These are phyloP conservation scores for Chelidonichthys spinosus DNA, from an alignment of 2,797 vertebrate genomes.

Conservation along the genomic window DNA sequence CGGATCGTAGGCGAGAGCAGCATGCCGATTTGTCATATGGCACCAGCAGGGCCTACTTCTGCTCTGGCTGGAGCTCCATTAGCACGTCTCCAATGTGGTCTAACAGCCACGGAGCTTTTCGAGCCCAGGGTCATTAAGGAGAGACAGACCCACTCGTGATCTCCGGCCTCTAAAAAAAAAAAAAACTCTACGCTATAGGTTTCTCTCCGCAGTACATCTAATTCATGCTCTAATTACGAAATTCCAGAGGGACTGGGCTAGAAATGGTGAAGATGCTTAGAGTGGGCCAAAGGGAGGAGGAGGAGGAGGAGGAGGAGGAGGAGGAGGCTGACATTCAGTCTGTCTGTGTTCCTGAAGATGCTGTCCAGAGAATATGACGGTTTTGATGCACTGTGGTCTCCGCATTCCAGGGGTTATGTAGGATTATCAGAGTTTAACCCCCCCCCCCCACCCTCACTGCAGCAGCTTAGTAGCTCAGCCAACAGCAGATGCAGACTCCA, in stretches of 20 bases:
- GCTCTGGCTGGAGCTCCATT: constrained; percentile 77
- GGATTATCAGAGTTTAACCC: constrained; percentile 78
- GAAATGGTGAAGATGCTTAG: constrained; percentile 66
- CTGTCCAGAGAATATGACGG: constrained; percentile 62
- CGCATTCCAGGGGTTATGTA: constrained; percentile 81
- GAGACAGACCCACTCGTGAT: constrained; percentile 36
- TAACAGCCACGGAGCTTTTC: constrained; percentile 66
- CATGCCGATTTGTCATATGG: constrained; percentile 84
- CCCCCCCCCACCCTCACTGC: constrained; percentile 41
- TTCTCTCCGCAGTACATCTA: constrained; percentile 59
- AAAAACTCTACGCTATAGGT: constrained; percentile 38
- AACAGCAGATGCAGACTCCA: constrained; percentile 82
- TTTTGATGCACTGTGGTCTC: constrained; percentile 68
- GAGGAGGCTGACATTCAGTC: constrained; percentile 38
- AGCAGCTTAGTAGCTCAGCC: constrained; percentile 80
- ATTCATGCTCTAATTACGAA: constrained; percentile 77
- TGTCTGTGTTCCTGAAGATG: constrained; percentile 43
- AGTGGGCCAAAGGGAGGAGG: constrained; percentile 42
- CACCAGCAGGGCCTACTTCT: constrained; percentile 80
- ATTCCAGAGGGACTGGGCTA: constrained; percentile 71
- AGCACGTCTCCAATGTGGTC: constrained; percentile 78
- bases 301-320: constrained; percentile 46
- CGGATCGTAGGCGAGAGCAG: constrained; percentile 82
- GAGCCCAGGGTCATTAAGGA: constrained; percentile 58
- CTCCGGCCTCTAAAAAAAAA: constrained; percentile 36